These are phyloP conservation scores for Perca flavescens DNA, from an alignment of 2,113 vertebrate species.

Conservation along the genomic window DNA sequence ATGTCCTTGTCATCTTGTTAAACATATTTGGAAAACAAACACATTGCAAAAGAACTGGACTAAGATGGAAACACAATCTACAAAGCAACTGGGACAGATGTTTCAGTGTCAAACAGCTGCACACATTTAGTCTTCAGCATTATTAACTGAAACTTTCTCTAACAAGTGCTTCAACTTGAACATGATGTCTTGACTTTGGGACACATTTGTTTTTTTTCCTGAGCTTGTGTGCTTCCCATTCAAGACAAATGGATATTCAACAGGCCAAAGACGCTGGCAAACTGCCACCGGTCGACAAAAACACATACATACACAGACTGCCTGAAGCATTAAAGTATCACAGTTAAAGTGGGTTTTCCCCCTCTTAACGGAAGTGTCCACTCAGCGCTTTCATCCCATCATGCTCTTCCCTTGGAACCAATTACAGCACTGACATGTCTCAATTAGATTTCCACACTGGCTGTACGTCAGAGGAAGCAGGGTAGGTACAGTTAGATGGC, in stretches of 20 bases:
- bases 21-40: slow-evolving; percentile 1
- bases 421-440: slow-evolving; percentile 46
- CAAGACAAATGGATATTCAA: slow-evolving; percentile 39
- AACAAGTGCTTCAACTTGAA: slow-evolving; percentile 18
- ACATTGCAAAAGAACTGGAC: not conserved
- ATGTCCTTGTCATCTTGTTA: not conserved
- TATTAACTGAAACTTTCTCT: slow-evolving; percentile 31
- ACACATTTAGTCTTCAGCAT: slow-evolving; percentile 2
- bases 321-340: slow-evolving; percentile 16
- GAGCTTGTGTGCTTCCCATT: slow-evolving; percentile 22
- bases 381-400: slow-evolving; percentile 60
- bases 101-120: slow-evolving; percentile 45
- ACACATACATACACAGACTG: slow-evolving; percentile 9
- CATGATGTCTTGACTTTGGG: slow-evolving; percentile 41
- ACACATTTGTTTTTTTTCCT: slow-evolving; percentile 32
- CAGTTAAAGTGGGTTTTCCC: slow-evolving; percentile 44
- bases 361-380: slow-evolving; percentile 62
- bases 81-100: slow-evolving; percentile 31
- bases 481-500: not conserved
- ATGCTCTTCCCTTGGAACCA: slow-evolving; percentile 51
- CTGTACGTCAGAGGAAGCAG: not conserved
- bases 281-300: slow-evolving; percentile 39
- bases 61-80: slow-evolving; percentile 9
- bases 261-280: slow-evolving; percentile 39
- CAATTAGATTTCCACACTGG: slow-evolving; percentile 12